A percentile compares a stretch with the other conserved stretches of the same genome.
Conservation (phyloP, 2,113 vertebrate genomes). For the Nothocercus julius region DNA sequence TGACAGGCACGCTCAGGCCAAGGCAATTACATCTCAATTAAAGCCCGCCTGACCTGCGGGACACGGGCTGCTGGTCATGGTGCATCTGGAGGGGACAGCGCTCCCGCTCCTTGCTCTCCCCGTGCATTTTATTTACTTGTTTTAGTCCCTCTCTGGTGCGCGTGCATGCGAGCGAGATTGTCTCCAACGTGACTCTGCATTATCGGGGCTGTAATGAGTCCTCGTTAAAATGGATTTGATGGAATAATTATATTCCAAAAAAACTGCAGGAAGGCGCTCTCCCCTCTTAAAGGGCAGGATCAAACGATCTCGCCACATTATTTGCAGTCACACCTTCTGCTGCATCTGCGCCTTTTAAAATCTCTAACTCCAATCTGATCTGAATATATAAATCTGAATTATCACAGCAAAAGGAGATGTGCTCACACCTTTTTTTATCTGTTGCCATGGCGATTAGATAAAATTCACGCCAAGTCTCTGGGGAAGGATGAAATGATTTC, state of each 20-base stretch:
- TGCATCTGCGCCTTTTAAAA: slow-evolving; percentile 82
- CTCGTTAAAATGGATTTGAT: slow-evolving; percentile 79
- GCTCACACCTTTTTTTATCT: slow-evolving; percentile 86
- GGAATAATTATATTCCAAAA: slow-evolving; percentile 81
- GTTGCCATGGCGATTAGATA: slow-evolving; percentile 90
- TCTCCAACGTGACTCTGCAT: slow-evolving; percentile 79
- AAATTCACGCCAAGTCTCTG: slow-evolving; percentile 87
- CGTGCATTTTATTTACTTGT: slow-evolving; percentile 15
- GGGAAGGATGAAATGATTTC: slow-evolving; percentile 86
- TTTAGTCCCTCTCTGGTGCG: not conserved
- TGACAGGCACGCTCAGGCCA: not conserved
- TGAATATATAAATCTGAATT: slow-evolving; percentile 91
- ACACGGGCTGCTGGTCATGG: not conserved
- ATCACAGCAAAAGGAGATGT: slow-evolving; percentile 85
- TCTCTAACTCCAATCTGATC: slow-evolving; percentile 86
- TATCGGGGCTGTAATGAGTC: slow-evolving; percentile 76
- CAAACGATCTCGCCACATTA: slow-evolving; percentile 77
- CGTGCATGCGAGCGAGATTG: slow-evolving; percentile 48
- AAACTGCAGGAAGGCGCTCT: slow-evolving; percentile 70
- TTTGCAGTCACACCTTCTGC: slow-evolving; percentile 80
- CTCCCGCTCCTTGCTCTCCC: rapidly evolving
- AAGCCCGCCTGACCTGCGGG: not conserved
- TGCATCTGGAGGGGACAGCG: not conserved
- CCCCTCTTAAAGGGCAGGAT: slow-evolving; percentile 80
- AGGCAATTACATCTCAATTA: rapidly evolving